These are phyloP conservation scores for Corythaixoides concolor DNA, from an alignment of 2,113 vertebrate species.

Conservation along the genomic window DNA sequence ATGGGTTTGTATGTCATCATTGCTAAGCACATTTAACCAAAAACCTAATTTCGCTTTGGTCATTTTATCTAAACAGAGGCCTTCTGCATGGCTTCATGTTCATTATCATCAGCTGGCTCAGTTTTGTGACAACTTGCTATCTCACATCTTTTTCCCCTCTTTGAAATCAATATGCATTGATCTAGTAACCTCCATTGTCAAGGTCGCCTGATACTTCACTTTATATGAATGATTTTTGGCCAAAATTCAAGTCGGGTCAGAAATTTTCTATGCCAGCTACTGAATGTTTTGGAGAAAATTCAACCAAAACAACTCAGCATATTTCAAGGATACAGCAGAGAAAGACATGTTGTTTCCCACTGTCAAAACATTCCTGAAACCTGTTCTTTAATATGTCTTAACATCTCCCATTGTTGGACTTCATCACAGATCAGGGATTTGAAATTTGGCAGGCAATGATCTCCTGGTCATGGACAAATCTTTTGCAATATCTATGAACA, in stretches of 20 bases:
- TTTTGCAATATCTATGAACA: slow-evolving; percentile 37
- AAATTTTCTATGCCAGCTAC: slow-evolving; percentile 31
- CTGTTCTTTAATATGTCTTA: slow-evolving; percentile 27
- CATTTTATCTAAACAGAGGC: not conserved
- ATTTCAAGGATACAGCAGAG: slow-evolving; percentile 5
- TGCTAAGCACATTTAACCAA: not conserved
- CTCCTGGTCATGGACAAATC: slow-evolving; percentile 13
- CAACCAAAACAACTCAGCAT: slow-evolving; percentile 16
- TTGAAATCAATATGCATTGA: not conserved
- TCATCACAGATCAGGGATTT: slow-evolving; percentile 32
- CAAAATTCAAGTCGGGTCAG: slow-evolving; percentile 3
- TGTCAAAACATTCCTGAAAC: slow-evolving; percentile 54
- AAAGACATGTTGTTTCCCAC: slow-evolving; percentile 44
- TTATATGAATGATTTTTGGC: not conserved
- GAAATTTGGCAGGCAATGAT: slow-evolving; percentile 9
- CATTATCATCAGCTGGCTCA: not conserved
- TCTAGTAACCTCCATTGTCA: not conserved
- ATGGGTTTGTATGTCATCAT: not conserved
- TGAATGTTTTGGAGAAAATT: slow-evolving; percentile 35
- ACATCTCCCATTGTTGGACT: slow-evolving; percentile 12
- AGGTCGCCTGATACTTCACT: not conserved
- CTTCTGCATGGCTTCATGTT: not conserved
- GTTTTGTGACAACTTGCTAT: not conserved
- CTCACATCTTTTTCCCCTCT: not conserved
- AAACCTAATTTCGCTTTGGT: not conserved